phyloP scores from a whole-genome alignment of 1,140 invertebrate genomes.

The Pogonus chalceus region DNA sequence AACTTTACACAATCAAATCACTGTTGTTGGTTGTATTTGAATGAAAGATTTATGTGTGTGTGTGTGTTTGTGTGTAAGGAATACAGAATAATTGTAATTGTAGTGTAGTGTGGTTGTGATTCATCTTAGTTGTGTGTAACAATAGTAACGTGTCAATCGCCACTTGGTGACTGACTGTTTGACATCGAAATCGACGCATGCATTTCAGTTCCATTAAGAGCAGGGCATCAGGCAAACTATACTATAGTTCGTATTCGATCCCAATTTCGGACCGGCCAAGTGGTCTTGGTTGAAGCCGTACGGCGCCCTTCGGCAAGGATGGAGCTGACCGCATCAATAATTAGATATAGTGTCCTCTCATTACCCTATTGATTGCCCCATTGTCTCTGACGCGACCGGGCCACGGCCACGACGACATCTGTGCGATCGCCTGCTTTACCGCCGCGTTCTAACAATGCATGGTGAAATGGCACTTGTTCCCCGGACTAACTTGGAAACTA shows the following conservation, averaged over 20 bases:
- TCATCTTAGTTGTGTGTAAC: too few relatives aligned
- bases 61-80: too few relatives aligned
- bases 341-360: slow-evolving; percentile 39
- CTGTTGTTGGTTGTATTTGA: too few relatives aligned
- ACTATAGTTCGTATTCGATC: too few relatives aligned
- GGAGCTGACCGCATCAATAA: slow-evolving; percentile 34
- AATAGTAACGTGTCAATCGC: too few relatives aligned
- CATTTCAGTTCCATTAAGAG: neutral
- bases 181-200: neutral
- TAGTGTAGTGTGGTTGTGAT: too few relatives aligned
- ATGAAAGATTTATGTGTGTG: too few relatives aligned
- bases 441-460: neutral
- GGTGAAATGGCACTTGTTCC: slow-evolving; percentile 4
- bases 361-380: slow-evolving; percentile 37
- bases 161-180: neutral
- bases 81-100: too few relatives aligned
- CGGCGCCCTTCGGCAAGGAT: slow-evolving; percentile 17
- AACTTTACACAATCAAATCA: too few relatives aligned
- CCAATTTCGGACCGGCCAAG: neutral
- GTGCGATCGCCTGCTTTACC: too few relatives aligned
- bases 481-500: neutral
- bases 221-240: neutral
- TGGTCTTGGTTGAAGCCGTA: neutral
- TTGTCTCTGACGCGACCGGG: slow-evolving; percentile 28
- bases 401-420: slow-evolving; percentile 9